Evolutionary conservation across 1,140 invertebrate genomes (phyloP).

Genomic region (Akabosia matsudoensis): DNA sequence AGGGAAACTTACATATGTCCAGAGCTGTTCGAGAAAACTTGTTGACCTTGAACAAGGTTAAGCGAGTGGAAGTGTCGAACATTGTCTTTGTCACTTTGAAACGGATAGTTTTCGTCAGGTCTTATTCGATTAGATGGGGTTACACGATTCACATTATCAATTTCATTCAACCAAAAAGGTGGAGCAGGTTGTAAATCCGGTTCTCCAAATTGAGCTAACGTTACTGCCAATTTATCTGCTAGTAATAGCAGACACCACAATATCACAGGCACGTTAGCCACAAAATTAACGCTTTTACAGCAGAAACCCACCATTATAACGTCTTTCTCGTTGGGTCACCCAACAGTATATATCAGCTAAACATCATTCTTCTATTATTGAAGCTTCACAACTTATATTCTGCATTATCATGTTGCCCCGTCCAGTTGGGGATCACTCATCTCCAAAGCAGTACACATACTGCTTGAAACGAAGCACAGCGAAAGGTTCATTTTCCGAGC

Average conservation of each 20-base stretch:
- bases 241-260: not conserved
- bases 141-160: not conserved
- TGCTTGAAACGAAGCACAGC: too few species aligned
- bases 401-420: too few species aligned
- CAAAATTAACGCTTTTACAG: too few species aligned
- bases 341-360: too few species aligned
- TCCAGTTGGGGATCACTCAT: too few species aligned
- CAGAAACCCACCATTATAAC: not conserved
- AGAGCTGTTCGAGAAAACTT: conserved; percentile 2
- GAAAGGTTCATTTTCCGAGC: not conserved
- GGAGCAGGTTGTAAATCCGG: not conserved
- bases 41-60: conserved; percentile 9
- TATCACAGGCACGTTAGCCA: not conserved
- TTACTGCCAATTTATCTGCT: not conserved
- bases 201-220: not conserved
- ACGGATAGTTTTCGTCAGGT: not conserved
- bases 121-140: not conserved
- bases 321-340: not conserved
- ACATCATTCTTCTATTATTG: too few species aligned
- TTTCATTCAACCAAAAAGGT: conserved; percentile 9
- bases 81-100: not conserved
- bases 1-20: conserved; percentile 3
- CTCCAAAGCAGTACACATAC: too few species aligned
- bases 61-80: not conserved
- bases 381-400: too few species aligned